phyloP scores from a whole-genome alignment of 2,113 vertebrate genomes.

The Struthidea cinerea region DNA sequence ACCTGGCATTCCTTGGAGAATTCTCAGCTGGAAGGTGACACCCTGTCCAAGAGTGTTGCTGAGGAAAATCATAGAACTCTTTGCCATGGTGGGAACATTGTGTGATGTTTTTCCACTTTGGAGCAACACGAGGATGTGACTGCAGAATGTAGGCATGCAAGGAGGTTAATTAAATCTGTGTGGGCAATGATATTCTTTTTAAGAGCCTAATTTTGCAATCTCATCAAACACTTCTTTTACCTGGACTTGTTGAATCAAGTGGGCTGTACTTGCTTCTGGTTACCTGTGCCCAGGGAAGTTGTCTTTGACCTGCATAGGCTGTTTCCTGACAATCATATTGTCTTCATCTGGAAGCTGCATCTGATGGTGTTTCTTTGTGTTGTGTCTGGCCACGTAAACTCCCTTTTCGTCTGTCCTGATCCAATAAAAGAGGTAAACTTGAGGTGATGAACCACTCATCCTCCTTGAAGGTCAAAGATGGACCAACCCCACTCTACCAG shows the following conservation, averaged over 20 bases:
- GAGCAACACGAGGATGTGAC: rapidly evolving
- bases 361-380: rapidly evolving
- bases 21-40: background rate
- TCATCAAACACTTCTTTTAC: background rate
- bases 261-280: background rate
- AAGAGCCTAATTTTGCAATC: background rate
- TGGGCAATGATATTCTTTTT: background rate
- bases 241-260: background rate
- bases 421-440: background rate
- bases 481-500: background rate
- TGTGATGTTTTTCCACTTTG: background rate
- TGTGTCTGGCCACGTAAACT: background rate
- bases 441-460: background rate
- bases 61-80: background rate
- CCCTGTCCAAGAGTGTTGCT: rapidly evolving
- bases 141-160: background rate
- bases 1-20: background rate
- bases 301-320: background rate
- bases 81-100: rapidly evolving
- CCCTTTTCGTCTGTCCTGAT: rapidly evolving
- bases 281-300: no score
- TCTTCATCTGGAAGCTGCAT: background rate
- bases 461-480: background rate
- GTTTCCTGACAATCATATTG: background rate
- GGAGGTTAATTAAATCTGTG: background rate